These are phyloP conservation scores for Temnothorax rugatulus DNA, from an alignment of 2,888 invertebrate genomes.

Conservation along the genomic window DNA sequence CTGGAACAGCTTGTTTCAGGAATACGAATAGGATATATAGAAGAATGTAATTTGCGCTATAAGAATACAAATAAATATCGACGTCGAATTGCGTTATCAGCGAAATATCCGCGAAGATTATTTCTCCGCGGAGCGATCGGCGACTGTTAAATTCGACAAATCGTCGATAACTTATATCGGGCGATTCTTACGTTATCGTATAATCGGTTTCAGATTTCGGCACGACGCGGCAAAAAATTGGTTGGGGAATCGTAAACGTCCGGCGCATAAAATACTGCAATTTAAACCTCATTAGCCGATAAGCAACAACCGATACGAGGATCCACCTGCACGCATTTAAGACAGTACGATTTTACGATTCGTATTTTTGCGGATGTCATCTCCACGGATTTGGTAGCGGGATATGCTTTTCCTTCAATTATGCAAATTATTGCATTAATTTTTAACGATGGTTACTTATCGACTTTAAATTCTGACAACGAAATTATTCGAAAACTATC, in stretches of 20 bases:
- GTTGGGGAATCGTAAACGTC: conserved; percentile 17
- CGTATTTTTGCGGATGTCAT: not conserved
- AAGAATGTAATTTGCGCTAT: not conserved
- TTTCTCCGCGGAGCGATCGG: not conserved
- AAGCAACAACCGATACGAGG: conserved; percentile 15
- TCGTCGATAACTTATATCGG: conserved; percentile 19
- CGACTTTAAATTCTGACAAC: not conserved
- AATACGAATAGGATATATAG: not conserved
- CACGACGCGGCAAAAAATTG: conserved; percentile 26
- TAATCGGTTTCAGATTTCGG: conserved; percentile 45
- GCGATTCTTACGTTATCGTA: conserved; percentile 6
- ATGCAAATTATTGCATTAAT: not conserved
- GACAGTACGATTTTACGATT: too few relatives aligned
- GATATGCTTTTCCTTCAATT: not conserved
- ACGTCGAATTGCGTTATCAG: conserved; percentile 17
- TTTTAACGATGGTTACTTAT: not conserved
- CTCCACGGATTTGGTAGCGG: not conserved
- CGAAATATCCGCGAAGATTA: not conserved
- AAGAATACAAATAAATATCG: conserved; percentile 18
- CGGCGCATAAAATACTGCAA: conserved; percentile 32
- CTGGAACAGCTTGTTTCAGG: not conserved
- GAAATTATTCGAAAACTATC: not conserved
- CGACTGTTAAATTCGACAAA: conserved; percentile 26
- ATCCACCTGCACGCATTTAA: not conserved
- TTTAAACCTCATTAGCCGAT: conserved; percentile 33